Evolutionary conservation across 2,797 vertebrate genomes (phyloP), one percentile per base, ranked within the genome.

Genomic region (Sebastes trivittatus): DNA sequence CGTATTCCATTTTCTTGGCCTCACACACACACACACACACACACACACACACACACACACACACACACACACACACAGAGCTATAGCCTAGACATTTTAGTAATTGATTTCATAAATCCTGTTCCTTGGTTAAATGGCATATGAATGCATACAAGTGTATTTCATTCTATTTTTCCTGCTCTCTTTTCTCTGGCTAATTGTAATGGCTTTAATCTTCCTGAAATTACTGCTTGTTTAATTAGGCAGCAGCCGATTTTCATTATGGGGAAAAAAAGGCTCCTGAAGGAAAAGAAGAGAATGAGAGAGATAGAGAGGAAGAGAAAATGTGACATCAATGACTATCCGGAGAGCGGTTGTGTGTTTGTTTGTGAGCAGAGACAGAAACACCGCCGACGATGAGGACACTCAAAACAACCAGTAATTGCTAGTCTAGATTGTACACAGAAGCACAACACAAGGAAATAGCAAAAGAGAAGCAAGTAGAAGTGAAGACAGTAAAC

Each of bases 191-290:
- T 25, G 10, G 61, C 69, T 90, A 86, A 92, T 94, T 90, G 84
- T 84, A 78, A 85, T 85, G 84, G 81, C 93, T 95, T 94, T 94
- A 93, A 93, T 95, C 88, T 91, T 88, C 69, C 72, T 82, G 85
- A 93, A 94, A 92, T 91, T 71, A 88, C 73, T 78, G 78, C 69
- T 78, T 82, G 30, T 86, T 90, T 93, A 92, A 92, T 93, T 89
- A 92, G 78, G 80, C 83, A 85, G 86, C 73, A 58, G 85, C 75
- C 61, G 59, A 80, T 92, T 81, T 91, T 89, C 80, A 91, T 93
- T 88, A 87, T 84, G 52, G n/a, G 49, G 64, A 80, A 68, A 70
- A 83, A 67, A 73, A 75, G 25, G 46, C 67, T 76, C 46, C 30
- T 65, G 32, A 64, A 63, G 55, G 52, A 54, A 63, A 58, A 58